Base-by-base conservation (phyloP, 1,140 invertebrate species). In the Temnothorax longispinosus region DNA sequence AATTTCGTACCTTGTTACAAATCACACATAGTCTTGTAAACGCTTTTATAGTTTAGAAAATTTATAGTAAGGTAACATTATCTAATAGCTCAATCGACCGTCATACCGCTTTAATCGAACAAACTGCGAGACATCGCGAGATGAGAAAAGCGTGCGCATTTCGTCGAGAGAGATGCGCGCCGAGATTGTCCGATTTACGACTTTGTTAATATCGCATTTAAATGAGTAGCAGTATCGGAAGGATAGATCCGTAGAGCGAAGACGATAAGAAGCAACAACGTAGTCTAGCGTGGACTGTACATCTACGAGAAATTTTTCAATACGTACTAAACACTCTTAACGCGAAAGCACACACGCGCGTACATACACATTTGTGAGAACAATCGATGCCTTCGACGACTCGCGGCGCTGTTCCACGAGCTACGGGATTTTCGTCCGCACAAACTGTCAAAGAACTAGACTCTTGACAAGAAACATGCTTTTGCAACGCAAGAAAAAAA, bases 201-300 rank as follows among this genome's bases (percentile, higher is more conserved):
- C 67, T 71, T 82, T 74, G 62, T 67, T 82, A 77, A 90, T 89
- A 89, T 76, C 58, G 69, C 47, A 50, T 86, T 27, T 81, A 75
- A 77, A n/a, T 80, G 21, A 32, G 27, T 72, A 71, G 58, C 65
- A 44, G 75, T 44, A 58, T 67, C 21, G 32, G 13, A 65, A 65
- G 27, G n/a, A 56, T 62, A 62, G 75, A 56, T 75, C 32, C 32
- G 32, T 85, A 54, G 21, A 69, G 18, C 38, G 44, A 60, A 44
- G 71, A 85, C n/a, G 56, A 85, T 56, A 27, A 84, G 44, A 88
- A 74, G 41, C 74, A 21, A 21, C 89, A 85, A 87, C 62, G 71
- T 91, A 91, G 87, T 85, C 27, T 76, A 60, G 88, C 89, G 58
- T 88, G 89, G 87, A 86, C 87, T 88, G 77, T 91, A 92, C 82